A percentile compares a stretch with the other conserved stretches of the same genome.
These are phyloP conservation scores for Leucophenga montana DNA, from an alignment of 2,888 invertebrate species.

Conservation along the genomic window DNA sequence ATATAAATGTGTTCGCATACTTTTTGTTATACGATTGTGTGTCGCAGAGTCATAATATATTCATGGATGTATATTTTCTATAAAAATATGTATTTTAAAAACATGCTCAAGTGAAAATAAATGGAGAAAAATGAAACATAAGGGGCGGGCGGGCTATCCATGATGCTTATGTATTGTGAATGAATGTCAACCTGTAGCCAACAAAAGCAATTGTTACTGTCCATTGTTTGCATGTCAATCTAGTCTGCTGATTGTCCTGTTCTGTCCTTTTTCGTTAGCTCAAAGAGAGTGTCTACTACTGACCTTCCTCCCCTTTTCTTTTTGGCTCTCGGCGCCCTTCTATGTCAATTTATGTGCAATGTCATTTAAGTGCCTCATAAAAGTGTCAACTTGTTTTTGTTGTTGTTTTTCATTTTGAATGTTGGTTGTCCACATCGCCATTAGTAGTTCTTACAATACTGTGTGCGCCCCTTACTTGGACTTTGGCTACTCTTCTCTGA, in stretches of 20 bases:
- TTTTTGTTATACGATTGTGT: no score
- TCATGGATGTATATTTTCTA: no score
- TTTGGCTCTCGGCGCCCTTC: neutral
- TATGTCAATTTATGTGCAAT: conserved; percentile 52
- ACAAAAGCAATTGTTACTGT: conserved; percentile 62
- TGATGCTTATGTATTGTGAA: conserved; percentile 11
- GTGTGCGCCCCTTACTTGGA: conserved; percentile 5
- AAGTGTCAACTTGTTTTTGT: conserved; percentile 65
- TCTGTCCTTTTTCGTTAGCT: neutral
- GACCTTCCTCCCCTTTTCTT: neutral
- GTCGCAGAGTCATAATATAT: no score
- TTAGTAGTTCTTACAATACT: no score
- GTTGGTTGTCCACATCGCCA: no score
- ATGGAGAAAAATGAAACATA: neutral
- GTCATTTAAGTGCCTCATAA: conserved; percentile 69
- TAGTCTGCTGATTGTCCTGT: conserved; percentile 15
- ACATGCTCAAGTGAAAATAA: neutral
- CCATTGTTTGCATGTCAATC: conserved; percentile 65
- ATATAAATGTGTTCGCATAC: no score
- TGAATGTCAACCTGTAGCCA: conserved; percentile 40
- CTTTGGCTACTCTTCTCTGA: conserved; percentile 30
- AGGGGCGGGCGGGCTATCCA: conserved; percentile 10
- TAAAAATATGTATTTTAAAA: no score
- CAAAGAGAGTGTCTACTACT: conserved; percentile 1
- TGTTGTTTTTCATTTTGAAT: conserved; percentile 29